These are phyloP conservation scores for Ispidina lecontei DNA, from an alignment of 2,797 vertebrate genomes.

Conservation along the genomic window DNA sequence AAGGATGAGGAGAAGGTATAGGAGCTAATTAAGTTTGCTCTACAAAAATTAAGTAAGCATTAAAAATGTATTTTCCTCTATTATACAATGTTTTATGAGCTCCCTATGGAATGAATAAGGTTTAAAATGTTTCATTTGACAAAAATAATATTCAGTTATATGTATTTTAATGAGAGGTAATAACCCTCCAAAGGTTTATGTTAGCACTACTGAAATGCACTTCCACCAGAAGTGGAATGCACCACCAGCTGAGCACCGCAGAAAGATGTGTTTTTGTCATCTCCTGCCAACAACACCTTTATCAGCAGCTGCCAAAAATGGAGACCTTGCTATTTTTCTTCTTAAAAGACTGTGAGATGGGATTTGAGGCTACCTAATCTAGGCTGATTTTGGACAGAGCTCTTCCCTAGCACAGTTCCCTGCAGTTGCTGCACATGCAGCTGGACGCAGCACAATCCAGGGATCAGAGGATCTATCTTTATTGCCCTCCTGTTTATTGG, in stretches of 20 bases:
- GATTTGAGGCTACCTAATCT: background rate
- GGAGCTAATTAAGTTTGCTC: background rate
- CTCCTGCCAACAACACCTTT: background rate
- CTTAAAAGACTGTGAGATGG: background rate
- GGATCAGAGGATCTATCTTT: conserved; percentile 43
- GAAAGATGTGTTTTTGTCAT: background rate
- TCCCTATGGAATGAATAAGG: background rate
- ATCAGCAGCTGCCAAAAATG: fast-evolving
- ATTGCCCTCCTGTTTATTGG: background rate
- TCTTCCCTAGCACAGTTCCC: background rate
- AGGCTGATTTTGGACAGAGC: background rate
- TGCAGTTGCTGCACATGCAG: background rate
- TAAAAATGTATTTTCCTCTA: background rate
- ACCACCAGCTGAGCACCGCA: background rate
- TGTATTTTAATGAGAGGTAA: background rate
- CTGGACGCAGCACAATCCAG: background rate
- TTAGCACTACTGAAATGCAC: background rate
- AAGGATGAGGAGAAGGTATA: fast-evolving
- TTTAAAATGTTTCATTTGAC: background rate
- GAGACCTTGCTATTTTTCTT: background rate
- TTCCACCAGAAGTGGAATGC: background rate
- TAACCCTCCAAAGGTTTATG: background rate
- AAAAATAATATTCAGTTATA: background rate
- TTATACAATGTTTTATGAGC: background rate
- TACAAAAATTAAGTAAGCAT: background rate